Conservation (phyloP, 23 tunicate genomes). For the Styela plicata region DNA sequence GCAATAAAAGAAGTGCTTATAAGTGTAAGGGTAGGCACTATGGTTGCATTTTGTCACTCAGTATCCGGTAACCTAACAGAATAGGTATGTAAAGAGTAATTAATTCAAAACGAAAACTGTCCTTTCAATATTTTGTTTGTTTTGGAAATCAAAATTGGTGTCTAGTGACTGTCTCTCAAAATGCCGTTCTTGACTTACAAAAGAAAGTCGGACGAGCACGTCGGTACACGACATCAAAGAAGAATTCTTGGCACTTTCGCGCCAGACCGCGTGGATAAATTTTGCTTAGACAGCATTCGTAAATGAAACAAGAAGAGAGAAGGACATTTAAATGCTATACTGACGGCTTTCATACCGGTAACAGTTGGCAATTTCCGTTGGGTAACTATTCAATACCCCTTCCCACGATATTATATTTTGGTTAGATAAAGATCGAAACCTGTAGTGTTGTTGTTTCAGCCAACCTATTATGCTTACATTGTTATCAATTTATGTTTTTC, state of each 20-base stretch:
- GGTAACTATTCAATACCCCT: too few relatives aligned
- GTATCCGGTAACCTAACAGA: background rate
- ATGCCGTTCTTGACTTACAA: background rate
- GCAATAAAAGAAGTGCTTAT: too few relatives aligned
- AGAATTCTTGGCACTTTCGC: background rate
- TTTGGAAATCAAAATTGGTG: background rate
- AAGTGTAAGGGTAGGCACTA: too few relatives aligned
- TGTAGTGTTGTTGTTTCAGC: conserved; percentile 11
- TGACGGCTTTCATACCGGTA: too few relatives aligned
- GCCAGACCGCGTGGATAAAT: background rate
- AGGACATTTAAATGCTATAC: too few relatives aligned
- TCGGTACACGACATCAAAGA: background rate
- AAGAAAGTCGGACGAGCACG: background rate
- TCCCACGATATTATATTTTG: background rate
- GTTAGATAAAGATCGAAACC: conserved; percentile 6
- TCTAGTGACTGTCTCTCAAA: background rate
- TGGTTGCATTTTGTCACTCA: too few relatives aligned
- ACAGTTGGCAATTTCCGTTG: background rate
- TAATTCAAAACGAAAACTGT: background rate
- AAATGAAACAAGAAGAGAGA: too few relatives aligned
- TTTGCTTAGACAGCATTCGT: background rate
- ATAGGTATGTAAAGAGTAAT: background rate
- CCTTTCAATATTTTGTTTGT: background rate
- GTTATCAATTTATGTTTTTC: background rate
- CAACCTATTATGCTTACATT: background rate